phyloP scores from a whole-genome alignment of 2,797 vertebrate species.

The Characodon lateralis region DNA sequence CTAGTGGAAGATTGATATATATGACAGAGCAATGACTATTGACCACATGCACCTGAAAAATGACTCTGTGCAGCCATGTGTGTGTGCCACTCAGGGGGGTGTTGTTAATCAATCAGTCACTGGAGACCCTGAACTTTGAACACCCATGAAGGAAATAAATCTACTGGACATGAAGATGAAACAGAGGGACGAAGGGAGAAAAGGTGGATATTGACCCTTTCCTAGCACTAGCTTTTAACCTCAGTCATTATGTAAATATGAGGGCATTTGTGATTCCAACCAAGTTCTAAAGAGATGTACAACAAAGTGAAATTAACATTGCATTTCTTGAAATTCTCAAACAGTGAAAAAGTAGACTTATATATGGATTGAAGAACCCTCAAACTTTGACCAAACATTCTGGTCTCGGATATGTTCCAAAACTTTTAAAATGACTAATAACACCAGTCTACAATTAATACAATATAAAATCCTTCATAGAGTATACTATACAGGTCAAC shows the following conservation, averaged over 20 bases:
- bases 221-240: not conserved
- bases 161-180: conserved; percentile 39
- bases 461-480: too few relatives aligned
- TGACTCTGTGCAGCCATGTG: conserved; percentile 34
- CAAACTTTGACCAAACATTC: too few relatives aligned
- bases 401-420: too few relatives aligned
- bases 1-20: conserved; percentile 61
- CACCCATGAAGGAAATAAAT: conserved; percentile 62
- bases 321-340: not conserved
- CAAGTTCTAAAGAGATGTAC: not conserved
- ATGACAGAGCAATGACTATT: conserved; percentile 66
- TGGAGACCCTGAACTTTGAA: conserved; percentile 74
- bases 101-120: conserved; percentile 71
- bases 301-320: not conserved
- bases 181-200: conserved; percentile 19
- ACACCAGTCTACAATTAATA: too few relatives aligned
- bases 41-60: conserved; percentile 68
- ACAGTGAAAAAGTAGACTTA: not conserved
- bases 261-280: too few relatives aligned
- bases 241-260: not conserved
- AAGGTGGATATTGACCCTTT: not conserved
- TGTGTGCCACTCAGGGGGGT: conserved; percentile 44
- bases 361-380: not conserved
- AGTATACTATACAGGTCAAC: too few relatives aligned
- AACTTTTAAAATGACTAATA: too few relatives aligned